Evolutionary conservation across 2,888 invertebrate genomes (phyloP), one percentile per base, ranked within the genome.

Genomic region (Mesochorus sp.): DNA sequence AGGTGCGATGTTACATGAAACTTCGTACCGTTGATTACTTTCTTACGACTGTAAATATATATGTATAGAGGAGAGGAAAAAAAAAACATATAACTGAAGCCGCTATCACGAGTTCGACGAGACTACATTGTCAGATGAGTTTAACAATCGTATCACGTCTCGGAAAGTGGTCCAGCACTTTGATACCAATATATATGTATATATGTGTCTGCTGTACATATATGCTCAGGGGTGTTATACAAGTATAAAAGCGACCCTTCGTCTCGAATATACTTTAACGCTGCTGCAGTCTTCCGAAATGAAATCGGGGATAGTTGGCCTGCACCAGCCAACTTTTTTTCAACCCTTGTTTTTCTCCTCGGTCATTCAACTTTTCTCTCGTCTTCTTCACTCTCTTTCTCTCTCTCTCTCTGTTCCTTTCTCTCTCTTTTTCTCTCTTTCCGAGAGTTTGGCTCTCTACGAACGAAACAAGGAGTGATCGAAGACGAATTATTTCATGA

Each of bases 151-250:
- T 31, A 44, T 78, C 73, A 78, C 77, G 77, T 78, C 39, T 31
- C 53, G 70, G 61, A 74, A 78, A 71, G 74, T 78, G 74, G 74
- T 78, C 62, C 74, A 55, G 59, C 47, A 70, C 62, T 57, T 37
- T 34, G 55, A 59, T 64, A 28, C 31, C 31, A 19, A 34, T 57
- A 24, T 55, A 37, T 57, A 64, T 55, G 47, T 2, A 14, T 6
- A 24, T 31, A 61, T 59, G 39, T 55, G 42, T n/a, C n/a, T 37
- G 26, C 8, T 42, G 14, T 39, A 21, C 42, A 10, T 31, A 21
- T 17, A 14, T 31, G 42, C 64, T 64, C 17, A 37, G 49, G 12
- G 24, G 19, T 37, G 37, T 47, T 66, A 44, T 44, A 66, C 62
- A 37, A 55, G 53, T 44, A 64, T 47, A 55, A 47, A 44, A 75